These are phyloP conservation scores for Dunckerocampus dactyliophorus DNA, from an alignment of 2,113 vertebrate genomes.

Conservation along the genomic window DNA sequence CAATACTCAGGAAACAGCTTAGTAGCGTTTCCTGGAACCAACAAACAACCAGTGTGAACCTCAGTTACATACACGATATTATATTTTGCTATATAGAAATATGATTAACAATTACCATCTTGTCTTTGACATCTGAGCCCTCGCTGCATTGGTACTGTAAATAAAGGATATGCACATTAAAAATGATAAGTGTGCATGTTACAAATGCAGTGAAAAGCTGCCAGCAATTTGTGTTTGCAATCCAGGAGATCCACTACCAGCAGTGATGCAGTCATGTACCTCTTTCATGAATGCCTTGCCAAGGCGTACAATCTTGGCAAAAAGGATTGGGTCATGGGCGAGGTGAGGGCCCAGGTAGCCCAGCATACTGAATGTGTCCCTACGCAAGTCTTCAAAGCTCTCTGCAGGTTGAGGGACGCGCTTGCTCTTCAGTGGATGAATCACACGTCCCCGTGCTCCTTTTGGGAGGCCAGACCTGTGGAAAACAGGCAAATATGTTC, in stretches of 20 bases:
- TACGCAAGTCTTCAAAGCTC: constrained; percentile 85
- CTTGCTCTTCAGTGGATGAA: constrained; percentile 79
- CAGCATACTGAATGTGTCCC: constrained; percentile 93
- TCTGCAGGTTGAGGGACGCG: constrained; percentile 84
- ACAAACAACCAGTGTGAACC: neutral
- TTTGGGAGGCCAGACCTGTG: constrained; percentile 89
- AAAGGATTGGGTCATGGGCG: constrained; percentile 92
- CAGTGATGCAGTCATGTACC: constrained; percentile 62
- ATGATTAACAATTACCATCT: constrained; percentile 43
- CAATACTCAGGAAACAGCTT: constrained; percentile 70
- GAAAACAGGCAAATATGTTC: neutral
- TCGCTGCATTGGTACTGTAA: constrained; percentile 67
- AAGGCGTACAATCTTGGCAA: constrained; percentile 92
- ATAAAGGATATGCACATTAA: constrained; percentile 8
- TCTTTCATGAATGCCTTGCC: constrained; percentile 99
- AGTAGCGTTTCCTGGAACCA: constrained; percentile 79
- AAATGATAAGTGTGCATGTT: neutral
- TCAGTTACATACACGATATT: no score
- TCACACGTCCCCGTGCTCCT: constrained; percentile 84
- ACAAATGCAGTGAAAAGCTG: neutral
- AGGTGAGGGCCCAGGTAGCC: constrained; percentile 95
- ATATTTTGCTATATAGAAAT: neutral
- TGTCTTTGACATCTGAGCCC: constrained; percentile 56
- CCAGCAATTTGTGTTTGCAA: no score
- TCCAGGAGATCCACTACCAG: no score